Conservation (phyloP, 2,113 vertebrate species). For the Nymphicus hollandicus region DNA sequence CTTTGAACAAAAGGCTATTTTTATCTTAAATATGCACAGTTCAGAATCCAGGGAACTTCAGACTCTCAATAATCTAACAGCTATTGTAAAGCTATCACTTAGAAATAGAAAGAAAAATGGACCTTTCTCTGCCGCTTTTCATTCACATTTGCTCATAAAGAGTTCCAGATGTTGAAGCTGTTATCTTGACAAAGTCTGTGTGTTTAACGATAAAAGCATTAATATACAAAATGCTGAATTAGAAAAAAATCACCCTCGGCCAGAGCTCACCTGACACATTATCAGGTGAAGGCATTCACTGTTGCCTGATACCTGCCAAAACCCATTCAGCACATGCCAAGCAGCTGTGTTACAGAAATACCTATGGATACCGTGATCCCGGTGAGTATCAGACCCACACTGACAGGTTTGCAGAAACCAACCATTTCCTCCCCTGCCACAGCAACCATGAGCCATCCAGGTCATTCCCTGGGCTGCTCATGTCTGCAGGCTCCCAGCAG, state of each 20-base stretch:
- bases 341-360: neutral
- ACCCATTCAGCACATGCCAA: neutral
- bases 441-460: neutral
- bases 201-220: neutral
- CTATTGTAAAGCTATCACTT: neutral
- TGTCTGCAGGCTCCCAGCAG: neutral
- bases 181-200: neutral
- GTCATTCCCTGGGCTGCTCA: neutral
- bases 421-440: neutral
- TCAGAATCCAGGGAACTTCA: neutral
- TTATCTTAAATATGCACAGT: neutral
- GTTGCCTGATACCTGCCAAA: neutral
- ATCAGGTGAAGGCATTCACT: neutral
- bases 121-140: neutral
- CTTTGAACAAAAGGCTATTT: neutral
- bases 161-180: neutral
- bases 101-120: neutral
- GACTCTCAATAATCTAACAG: neutral
- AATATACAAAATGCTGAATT: neutral
- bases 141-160: neutral
- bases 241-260: neutral
- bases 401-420: neutral
- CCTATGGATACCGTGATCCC: neutral
- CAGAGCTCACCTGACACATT: neutral
- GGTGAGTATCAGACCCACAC: neutral